Evolutionary conservation across 2,797 vertebrate genomes (phyloP), one percentile per base, ranked within the genome.

Genomic region (Rhinatrema bivittatum): DNA sequence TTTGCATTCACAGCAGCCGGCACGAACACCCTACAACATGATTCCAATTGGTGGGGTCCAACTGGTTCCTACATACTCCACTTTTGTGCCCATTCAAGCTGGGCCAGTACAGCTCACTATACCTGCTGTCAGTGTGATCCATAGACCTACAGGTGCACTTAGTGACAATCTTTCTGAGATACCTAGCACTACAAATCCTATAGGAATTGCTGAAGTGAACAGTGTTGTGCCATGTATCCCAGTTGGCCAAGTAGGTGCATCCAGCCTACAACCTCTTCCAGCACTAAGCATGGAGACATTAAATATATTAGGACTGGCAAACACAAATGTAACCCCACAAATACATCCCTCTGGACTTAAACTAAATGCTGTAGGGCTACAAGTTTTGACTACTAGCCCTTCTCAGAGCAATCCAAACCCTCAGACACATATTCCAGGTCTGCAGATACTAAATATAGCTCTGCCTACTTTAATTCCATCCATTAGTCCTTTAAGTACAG

Each of bases 361-460:
- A 3, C 79, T 98, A n/a, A 94, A 89, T 0, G 84, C 92, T 1
- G 78, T 97, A 2, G 94, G 93, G 1, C 80, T 99, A 39, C 94
- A 98, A 70, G 91, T 97, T 11, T 40, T 99, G 60, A 53, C 93
- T 0, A 76, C 92, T 1, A 84, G 65, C 10, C 47, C 92, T 1
- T 51, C 79, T 5, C 91, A 90, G 45, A 84, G 76, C 76, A 79
- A 62, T 27, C 59, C 84, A 4, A 71, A 65, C 31, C 74, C 85
- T 0, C 88, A 84, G 58, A 60, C 84, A 1, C 91, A 86, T 42
- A 64, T 94, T 17, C 88, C 93, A 0, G 78, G 91, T 17, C 73
- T 97, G 39, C 95, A 98, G 74, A 93, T 99, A 28, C 59, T 99
- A 3, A 99, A 97, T 72, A 93, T 98, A 3, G 83, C 93, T 25